Base-by-base conservation (phyloP, 2,113 vertebrate genomes). In the Promerops cafer region DNA sequence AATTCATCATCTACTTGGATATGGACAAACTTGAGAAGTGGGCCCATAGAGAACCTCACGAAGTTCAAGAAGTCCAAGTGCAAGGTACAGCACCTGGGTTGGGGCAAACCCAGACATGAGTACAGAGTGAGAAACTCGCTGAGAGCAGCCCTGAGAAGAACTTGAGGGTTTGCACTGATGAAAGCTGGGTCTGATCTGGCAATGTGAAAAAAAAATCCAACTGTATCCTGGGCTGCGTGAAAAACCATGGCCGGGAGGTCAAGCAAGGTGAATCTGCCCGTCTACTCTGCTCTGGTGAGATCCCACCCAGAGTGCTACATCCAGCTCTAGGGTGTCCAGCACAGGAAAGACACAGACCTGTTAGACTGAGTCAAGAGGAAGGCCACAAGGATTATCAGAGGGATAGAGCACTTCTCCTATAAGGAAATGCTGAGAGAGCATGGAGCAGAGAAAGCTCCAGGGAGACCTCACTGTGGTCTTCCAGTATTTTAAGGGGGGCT, bases 331-430 rank as follows among this genome's bases (percentile, higher is more conserved):
- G 5, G 16, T 19, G 10, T 30, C n/a, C n/a, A 47, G 70, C 70
- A 69, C 5, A 40, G n/a, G 17, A 68, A 53, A 39, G 30, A 40
- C 70, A 47, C 7, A n/a, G 45, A 45, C 5, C 11, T 26, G 9
- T 1, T 13, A 3, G 14, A 75, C 20, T 0, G 1, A 26, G 24
- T 31, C 39, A n/a, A 39, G 13, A 53, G 28, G n/a, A 75, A 28
- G 19, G 16, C 13, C n/a, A 68, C 27, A 59, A 53, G 22, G 47
- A 82, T 47, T 24, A 47, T 26, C 13, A 68, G 14, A 60, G 6
- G n/a, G 13, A 75, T 2, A 39, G 24, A 53, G 13, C 28, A n/a
- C 7, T 24, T 52, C 45, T 61, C 28, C 54, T 7, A 7, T 2
- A 16, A 52, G 28, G 45, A 66, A 50, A 60, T 0, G 1, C 13